These are phyloP conservation scores for Drosophila ohnishii DNA, from an alignment of 1,140 invertebrate species.

Conservation along the genomic window DNA sequence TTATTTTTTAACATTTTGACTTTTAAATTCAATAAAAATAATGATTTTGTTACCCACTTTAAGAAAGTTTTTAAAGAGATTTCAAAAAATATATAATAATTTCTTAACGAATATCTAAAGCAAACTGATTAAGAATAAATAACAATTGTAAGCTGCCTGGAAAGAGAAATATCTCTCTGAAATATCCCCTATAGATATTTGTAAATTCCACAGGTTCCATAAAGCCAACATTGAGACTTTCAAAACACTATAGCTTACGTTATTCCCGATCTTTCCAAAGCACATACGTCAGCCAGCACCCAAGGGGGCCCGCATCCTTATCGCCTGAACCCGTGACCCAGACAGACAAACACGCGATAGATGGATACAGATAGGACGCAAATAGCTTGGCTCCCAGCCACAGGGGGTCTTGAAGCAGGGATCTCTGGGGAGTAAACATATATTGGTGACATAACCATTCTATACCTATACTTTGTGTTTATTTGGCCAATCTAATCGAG, in stretches of 20 bases:
- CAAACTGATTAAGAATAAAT: no score
- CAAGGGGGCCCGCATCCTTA: conserved; percentile 30
- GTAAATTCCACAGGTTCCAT: not conserved
- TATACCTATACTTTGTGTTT: not conserved
- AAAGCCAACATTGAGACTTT: not conserved
- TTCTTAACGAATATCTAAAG: no score
- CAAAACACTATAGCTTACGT: not conserved
- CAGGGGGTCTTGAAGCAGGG: conserved; percentile 9
- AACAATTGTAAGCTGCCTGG: no score
- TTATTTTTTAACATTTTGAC: not conserved
- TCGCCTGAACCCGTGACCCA: conserved; percentile 17
- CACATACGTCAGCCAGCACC: conserved; percentile 27
- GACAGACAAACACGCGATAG: conserved; percentile 4
- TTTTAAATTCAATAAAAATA: not conserved
- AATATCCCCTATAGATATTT: not conserved
- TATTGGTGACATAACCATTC: conserved; percentile 2
- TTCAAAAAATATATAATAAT: no score
- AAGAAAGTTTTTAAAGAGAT: no score
- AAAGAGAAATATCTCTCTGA: no score
- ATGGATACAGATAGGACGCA: conserved; percentile 4
- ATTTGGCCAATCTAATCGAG: conserved; percentile 34
- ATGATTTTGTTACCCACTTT: no score
- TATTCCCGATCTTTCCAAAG: conserved; percentile 25
- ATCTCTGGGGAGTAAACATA: not conserved
- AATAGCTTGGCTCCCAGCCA: conserved; percentile 13